Conservation (phyloP, 1,140 invertebrate species). For the Lanistes nyassanus region DNA sequence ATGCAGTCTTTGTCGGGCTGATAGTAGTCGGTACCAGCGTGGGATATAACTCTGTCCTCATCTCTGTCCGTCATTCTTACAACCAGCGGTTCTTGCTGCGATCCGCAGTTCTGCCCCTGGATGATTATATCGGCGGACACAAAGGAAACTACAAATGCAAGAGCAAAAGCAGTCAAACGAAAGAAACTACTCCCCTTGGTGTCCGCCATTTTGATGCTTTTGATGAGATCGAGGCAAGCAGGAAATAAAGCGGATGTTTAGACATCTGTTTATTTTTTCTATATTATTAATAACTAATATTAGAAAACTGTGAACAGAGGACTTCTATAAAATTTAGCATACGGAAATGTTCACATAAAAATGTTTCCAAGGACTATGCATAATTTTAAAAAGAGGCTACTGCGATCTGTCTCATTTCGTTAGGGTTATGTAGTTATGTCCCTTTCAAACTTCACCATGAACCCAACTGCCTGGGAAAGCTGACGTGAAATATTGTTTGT, state of each 20-base stretch:
- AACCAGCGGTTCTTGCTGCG: conserved; percentile 31
- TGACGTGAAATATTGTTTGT: no score
- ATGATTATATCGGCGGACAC: conserved; percentile 40
- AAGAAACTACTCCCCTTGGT: background rate
- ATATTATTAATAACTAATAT: no score
- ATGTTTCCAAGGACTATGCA: no score
- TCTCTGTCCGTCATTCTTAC: conserved; percentile 34
- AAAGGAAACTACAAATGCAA: background rate
- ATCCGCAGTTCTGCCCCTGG: conserved; percentile 38
- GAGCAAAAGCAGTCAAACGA: background rate
- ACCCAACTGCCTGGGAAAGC: no score
- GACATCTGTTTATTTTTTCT: no score
- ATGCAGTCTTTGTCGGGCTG: conserved; percentile 38
- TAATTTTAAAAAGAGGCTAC: no score
- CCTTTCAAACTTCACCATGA: no score
- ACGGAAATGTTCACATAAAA: no score
- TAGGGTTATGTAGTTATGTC: no score
- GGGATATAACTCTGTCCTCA: conserved; percentile 39
- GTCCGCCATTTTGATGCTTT: conserved; percentile 18
- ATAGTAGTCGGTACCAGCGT: conserved; percentile 36
- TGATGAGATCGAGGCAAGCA: conserved; percentile 6
- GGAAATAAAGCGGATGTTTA: conserved; percentile 6
- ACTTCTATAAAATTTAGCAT: no score
- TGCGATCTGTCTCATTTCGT: no score
- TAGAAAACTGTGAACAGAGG: no score